A percentile compares a stretch with the other conserved stretches of the same genome.
Evolutionary conservation across 2,113 vertebrate species (phyloP).

Genomic region (Chamaea fasciata): DNA sequence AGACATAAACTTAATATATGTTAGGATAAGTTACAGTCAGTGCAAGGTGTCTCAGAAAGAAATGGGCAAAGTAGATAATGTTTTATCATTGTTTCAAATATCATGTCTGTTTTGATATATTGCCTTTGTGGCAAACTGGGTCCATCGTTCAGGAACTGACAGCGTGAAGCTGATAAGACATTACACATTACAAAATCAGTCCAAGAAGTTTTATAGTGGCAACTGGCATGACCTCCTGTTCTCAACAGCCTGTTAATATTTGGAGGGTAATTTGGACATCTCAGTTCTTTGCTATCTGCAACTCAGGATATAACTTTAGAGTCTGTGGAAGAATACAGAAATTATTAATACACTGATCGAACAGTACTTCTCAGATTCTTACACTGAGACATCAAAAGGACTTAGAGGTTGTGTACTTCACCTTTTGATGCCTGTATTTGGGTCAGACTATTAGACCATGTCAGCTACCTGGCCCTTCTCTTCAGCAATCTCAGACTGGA

Average conservation of each 20-base stretch:
- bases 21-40: not conserved
- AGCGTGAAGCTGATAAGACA: not conserved
- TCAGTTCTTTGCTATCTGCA: not conserved
- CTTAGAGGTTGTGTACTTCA: not conserved
- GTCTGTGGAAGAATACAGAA: not conserved
- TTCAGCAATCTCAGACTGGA: not conserved
- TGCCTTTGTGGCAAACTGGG: not conserved
- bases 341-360: not conserved
- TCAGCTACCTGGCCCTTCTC: not conserved
- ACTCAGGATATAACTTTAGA: not conserved
- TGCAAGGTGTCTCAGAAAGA: not conserved
- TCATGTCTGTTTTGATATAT: not conserved
- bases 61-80: not conserved
- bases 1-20: not conserved
- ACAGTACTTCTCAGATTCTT: not conserved
- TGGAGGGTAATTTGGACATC: not conserved
- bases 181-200: not conserved
- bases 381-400: not conserved
- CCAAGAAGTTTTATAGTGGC: not conserved
- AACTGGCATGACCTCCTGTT: not conserved
- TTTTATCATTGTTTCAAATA: not conserved
- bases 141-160: not conserved
- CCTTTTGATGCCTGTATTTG: fast-evolving
- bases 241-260: not conserved
- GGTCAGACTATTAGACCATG: not conserved